Evolutionary conservation across 1,140 invertebrate species (phyloP).

Genomic region (Pachypsylla venusta): DNA sequence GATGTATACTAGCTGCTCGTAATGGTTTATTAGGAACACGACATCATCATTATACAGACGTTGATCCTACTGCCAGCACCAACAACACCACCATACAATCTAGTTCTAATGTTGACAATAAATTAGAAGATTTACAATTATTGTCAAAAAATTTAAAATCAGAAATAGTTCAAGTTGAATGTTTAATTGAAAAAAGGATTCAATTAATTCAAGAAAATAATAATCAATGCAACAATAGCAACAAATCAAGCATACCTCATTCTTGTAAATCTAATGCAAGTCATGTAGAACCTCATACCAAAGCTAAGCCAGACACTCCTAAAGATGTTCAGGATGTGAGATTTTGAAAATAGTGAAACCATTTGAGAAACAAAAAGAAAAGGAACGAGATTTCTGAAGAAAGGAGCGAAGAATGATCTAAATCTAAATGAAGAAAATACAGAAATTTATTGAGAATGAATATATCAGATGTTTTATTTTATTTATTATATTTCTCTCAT

Average conservation of each 20-base stretch:
- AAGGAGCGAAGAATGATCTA: too few species aligned
- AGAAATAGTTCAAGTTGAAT: background rate
- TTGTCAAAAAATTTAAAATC: background rate
- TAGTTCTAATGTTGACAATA: too few species aligned
- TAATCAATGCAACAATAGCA: background rate
- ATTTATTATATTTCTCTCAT: too few species aligned
- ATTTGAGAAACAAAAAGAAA: slow-evolving; percentile 10
- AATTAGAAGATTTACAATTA: background rate
- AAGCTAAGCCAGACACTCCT: slow-evolving; percentile 4
- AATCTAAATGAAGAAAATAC: too few species aligned
- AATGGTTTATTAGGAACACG: background rate
- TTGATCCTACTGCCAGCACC: too few species aligned
- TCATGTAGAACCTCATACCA: background rate
- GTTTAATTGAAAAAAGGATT: background rate
- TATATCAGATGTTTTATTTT: too few species aligned
- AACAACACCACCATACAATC: background rate
- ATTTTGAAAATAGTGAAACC: background rate
- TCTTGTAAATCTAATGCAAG: background rate
- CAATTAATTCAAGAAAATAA: slow-evolving; percentile 1
- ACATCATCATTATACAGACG: too few species aligned
- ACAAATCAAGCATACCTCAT: background rate
- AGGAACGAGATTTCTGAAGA: too few species aligned
- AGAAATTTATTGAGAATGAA: too few species aligned
- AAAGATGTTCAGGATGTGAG: slow-evolving; percentile 1
- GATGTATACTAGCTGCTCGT: background rate